Percentiles rank a stretch among this genome's conserved stretches.
Conservation (phyloP, 2,797 vertebrate genomes). For the Anniella stebbinsi region DNA sequence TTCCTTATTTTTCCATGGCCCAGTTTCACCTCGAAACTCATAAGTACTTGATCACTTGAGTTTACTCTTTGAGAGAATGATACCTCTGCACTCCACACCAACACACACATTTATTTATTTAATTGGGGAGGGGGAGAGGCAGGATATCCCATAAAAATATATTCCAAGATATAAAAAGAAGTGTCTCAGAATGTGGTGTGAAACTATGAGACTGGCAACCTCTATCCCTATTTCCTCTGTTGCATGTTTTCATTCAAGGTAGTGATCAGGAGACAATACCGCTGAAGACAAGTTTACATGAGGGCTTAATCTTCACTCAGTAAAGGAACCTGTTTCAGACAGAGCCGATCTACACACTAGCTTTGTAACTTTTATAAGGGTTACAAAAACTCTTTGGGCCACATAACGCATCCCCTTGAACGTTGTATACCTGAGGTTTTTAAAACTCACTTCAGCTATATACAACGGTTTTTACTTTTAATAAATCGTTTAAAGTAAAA, state of each 20-base stretch:
- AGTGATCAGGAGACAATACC: not conserved
- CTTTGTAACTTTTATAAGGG: too few species aligned
- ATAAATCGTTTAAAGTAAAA: too few species aligned
- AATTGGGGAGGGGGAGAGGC: not conserved
- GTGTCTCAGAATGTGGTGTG: not conserved
- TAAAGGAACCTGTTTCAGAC: not conserved
- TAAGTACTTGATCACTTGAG: not conserved
- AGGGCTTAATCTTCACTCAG: not conserved
- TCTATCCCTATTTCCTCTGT: not conserved
- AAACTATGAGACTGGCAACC: not conserved
- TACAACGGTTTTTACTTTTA: too few species aligned
- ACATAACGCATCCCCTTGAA: too few species aligned
- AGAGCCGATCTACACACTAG: too few species aligned
- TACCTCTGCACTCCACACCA: conserved; percentile 45
- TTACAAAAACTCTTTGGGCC: too few species aligned
- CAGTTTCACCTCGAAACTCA: not conserved
- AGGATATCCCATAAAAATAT: conserved; percentile 2
- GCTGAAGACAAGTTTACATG: not conserved
- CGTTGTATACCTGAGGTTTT: too few species aligned
- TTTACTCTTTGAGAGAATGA: not conserved
- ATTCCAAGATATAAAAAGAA: conserved; percentile 11
- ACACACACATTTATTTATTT: conserved; percentile 52
- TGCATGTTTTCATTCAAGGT: not conserved
- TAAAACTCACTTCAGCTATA: too few species aligned
- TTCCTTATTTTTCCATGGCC: not conserved